These are phyloP conservation scores for Ranitomeya variabilis DNA, from an alignment of 2,113 vertebrate species.

Conservation along the genomic window DNA sequence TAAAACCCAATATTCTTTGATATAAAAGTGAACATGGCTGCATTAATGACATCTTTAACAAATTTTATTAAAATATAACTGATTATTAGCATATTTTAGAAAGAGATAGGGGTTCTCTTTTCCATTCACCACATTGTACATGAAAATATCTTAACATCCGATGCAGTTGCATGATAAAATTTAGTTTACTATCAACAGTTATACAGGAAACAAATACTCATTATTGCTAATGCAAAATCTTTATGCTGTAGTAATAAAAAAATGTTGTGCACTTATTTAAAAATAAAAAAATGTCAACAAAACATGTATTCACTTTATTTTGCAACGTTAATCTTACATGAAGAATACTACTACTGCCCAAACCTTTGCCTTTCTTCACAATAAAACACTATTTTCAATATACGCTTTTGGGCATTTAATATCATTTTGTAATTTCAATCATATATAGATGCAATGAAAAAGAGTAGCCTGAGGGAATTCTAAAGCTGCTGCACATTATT, in stretches of 20 bases:
- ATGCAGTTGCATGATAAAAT: too few relatives aligned
- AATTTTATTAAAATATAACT: too few relatives aligned
- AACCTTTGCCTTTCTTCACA: neutral
- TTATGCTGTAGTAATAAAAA: neutral
- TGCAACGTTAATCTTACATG: neutral
- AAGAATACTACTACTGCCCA: neutral
- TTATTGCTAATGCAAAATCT: too few relatives aligned
- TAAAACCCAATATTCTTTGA: too few relatives aligned
- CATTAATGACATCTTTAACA: too few relatives aligned
- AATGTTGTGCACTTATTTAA: neutral
- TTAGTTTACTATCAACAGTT: too few relatives aligned
- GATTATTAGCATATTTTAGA: too few relatives aligned
- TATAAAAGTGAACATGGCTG: too few relatives aligned
- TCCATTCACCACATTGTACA: too few relatives aligned
- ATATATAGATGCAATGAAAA: slow-evolving; percentile 25
- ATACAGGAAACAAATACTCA: too few relatives aligned
- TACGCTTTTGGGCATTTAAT: neutral
- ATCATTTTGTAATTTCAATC: slow-evolving; percentile 7
- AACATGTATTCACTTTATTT: neutral
- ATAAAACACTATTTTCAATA: neutral
- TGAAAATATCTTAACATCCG: too few relatives aligned
- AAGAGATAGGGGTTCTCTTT: too few relatives aligned
- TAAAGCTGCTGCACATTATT: neutral
- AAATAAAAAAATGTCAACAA: neutral
- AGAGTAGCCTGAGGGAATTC: slow-evolving; percentile 5